Evolutionary conservation across 2,888 invertebrate species (phyloP).

Genomic region (Brenthis hecate): DNA sequence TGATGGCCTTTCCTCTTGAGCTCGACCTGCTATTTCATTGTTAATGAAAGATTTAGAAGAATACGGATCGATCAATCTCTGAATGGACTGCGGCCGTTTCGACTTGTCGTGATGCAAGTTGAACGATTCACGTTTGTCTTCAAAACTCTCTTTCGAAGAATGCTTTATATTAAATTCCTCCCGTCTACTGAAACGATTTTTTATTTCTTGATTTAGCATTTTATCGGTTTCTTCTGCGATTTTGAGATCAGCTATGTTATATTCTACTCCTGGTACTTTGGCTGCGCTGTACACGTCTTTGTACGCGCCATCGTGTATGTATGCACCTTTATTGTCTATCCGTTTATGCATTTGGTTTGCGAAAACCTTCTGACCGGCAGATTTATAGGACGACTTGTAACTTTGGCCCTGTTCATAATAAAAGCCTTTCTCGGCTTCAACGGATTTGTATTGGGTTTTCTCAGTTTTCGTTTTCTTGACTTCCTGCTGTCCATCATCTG

Average conservation of each 20-base stretch:
- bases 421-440: conserved; percentile 60
- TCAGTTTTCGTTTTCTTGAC: conserved; percentile 70
- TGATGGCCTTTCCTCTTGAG: conserved; percentile 58
- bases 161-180: conserved; percentile 68
- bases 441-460: conserved; percentile 66
- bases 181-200: conserved; percentile 64
- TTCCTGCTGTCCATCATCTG: conserved; percentile 69
- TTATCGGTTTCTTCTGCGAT: conserved; percentile 77
- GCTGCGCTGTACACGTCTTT: conserved; percentile 76
- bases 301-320: conserved; percentile 74
- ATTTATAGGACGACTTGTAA: conserved; percentile 70
- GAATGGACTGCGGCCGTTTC: conserved; percentile 67
- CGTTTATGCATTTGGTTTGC: conserved; percentile 79
- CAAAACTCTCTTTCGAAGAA: conserved; percentile 67
- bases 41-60: conserved; percentile 71
- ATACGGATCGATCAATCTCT: conserved; percentile 66
- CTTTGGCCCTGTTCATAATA: conserved; percentile 55
- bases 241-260: conserved; percentile 78
- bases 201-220: conserved; percentile 72
- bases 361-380: conserved; percentile 75
- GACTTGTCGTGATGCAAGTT: conserved; percentile 64
- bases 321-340: conserved; percentile 77
- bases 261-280: conserved; percentile 74
- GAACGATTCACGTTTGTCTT: conserved; percentile 67
- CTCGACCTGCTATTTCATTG: conserved; percentile 61